These are phyloP conservation scores for Gastracanthus pulcherrimus DNA, from an alignment of 2,888 invertebrate species.

Conservation along the genomic window DNA sequence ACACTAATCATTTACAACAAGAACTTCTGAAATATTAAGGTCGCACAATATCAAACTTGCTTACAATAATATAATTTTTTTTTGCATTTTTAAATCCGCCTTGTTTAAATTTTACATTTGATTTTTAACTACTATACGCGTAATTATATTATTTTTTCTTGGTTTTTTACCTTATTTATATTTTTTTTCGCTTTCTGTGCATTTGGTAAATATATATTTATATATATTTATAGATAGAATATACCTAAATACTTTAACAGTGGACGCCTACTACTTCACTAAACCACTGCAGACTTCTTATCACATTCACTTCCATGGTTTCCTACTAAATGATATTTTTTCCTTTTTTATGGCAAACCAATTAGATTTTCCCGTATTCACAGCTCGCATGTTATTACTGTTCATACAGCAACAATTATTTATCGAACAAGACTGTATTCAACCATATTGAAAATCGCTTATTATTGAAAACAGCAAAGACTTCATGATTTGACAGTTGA, in stretches of 20 bases:
- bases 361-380: constrained; percentile 54
- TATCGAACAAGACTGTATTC: constrained; percentile 41
- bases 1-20: constrained; percentile 32
- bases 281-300: constrained; percentile 66
- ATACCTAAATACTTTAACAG: constrained; percentile 61
- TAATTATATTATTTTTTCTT: constrained; percentile 59
- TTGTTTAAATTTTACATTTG: constrained; percentile 43
- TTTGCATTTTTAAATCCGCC: constrained; percentile 32
- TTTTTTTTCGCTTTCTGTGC: constrained; percentile 58
- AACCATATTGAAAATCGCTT: constrained; percentile 22
- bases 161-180: constrained; percentile 56
- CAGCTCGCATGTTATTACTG: constrained; percentile 52
- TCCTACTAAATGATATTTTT: constrained; percentile 62
- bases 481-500: constrained; percentile 31
- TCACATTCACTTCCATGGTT: constrained; percentile 71
- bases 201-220: constrained; percentile 51
- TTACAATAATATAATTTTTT: constrained; percentile 45
- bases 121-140: constrained; percentile 43
- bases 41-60: constrained; percentile 25
- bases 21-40: constrained; percentile 49
- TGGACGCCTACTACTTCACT: constrained; percentile 55
- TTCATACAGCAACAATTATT: constrained; percentile 31
- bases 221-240: constrained; percentile 60
- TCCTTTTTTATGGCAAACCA: constrained; percentile 51
- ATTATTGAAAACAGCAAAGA: constrained; percentile 34